Base-by-base conservation (phyloP, 1,140 invertebrate genomes). In the Caenorhabditis inopinata region DNA sequence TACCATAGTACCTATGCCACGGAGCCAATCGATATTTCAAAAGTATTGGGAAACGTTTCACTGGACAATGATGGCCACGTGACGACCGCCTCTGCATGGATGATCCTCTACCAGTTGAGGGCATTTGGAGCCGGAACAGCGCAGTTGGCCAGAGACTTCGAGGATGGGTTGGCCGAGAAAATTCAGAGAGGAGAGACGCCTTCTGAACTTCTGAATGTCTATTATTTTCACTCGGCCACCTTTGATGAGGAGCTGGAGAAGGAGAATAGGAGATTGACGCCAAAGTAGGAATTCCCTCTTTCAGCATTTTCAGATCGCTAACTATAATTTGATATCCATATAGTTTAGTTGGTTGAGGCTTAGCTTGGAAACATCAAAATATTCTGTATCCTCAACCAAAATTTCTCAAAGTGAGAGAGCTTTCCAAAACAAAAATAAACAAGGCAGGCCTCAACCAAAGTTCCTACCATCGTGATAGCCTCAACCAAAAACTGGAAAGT, bases 181-280 rank as follows among this genome's bases (percentile, higher is more conserved):
- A 84, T 84, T 25, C 45, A 82, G 29, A 45, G 46, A 4, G 48
- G 58, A 16, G 42, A 76, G 35, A 42, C 80, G 5, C 80, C 83
- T n/a, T 42, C 35, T 11, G 21, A 74, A 21, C 42, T 80, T 7
- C 62, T 86, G 16, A 73, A 86, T 62, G 21, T 86, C 21, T 85
- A 76, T 77, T 80, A 83, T 76, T 87, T 85, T 58, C 85, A 86
- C 76, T 87, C 85, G 5, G 79, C 83, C 16, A 82, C 85, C 25
- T 86, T 87, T 77, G 85, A 87, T 53, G 35, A 81, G 25, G 85
- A 87, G 42, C 47, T 86, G 42, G 85, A 47, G 0, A 80, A 85
- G 32, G 84, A 82, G 38, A 82, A 85, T 35, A 51, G 47, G 25
- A 74, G 83, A 38, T 78, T 86, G 18, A 75, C 78, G 21, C 85